phyloP scores from a whole-genome alignment of 2,797 vertebrate genomes.

The Apogon talboti region DNA sequence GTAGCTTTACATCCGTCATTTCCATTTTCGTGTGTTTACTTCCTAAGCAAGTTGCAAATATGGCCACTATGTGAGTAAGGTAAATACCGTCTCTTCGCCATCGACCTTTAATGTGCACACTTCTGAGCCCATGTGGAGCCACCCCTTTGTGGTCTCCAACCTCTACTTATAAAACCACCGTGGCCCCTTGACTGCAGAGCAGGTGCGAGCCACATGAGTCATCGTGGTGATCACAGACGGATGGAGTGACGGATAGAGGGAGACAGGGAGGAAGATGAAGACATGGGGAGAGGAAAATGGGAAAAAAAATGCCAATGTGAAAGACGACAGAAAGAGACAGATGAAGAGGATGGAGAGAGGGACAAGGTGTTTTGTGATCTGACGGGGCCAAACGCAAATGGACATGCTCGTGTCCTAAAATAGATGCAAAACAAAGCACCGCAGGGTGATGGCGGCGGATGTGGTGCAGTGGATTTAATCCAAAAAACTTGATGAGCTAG shows the following conservation, averaged over 20 bases:
- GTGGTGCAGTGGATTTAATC: slow-evolving; percentile 33
- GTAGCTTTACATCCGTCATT: neutral
- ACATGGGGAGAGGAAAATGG: slow-evolving; percentile 21
- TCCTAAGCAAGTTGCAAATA: neutral
- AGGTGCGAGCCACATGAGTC: slow-evolving; percentile 77
- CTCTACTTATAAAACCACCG: slow-evolving; percentile 21
- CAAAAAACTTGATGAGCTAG: slow-evolving; percentile 39
- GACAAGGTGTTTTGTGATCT: slow-evolving; percentile 38
- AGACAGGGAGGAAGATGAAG: slow-evolving; percentile 36
- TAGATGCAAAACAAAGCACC: slow-evolving; percentile 41
- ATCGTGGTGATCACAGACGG: slow-evolving; percentile 58
- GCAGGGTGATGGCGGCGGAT: neutral
- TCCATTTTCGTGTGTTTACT: too few relatives aligned
- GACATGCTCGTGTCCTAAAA: slow-evolving; percentile 40
- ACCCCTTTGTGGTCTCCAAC: slow-evolving; percentile 35
- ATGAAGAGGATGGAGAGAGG: slow-evolving; percentile 31
- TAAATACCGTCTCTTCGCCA: neutral
- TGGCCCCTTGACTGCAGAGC: slow-evolving; percentile 62
- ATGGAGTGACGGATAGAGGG: slow-evolving; percentile 49
- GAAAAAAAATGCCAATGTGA: slow-evolving; percentile 6
- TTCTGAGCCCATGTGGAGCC: slow-evolving; percentile 23
- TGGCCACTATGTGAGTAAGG: neutral
- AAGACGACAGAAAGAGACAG: slow-evolving; percentile 31
- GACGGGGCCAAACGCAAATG: slow-evolving; percentile 34
- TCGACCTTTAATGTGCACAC: neutral